Evolutionary conservation across 37 sponge, comb jelly and placozoan genomes (phyloP), one percentile per base, ranked within the genome.

Genomic region (Beroe forskalii): DNA sequence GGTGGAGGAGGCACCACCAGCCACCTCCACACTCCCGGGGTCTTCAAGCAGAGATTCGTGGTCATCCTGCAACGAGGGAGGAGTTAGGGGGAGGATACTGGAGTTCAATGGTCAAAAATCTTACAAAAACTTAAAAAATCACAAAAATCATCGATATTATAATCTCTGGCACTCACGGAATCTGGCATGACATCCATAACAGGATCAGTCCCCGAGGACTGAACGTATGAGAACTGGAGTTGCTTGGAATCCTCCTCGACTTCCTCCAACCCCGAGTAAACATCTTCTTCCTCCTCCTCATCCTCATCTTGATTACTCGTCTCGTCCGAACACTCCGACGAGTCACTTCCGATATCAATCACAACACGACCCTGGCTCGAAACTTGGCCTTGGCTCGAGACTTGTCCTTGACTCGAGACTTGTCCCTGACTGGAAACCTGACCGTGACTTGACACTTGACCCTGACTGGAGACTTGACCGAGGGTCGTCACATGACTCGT

Each of bases 211-310:
- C 55, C 86, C 22, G 86, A 80, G 35, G 31, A 30, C 40, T 80
- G 86, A 2, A 80, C 86, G 55, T 38, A 80, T 12, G 86, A 80
- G 55, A 80, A 80, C 35, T 80, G 86, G 35, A 80, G 86, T 24
- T 80, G 86, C 42, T 43, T 44, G 25, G 44, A 41, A 17, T 80
- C 86, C 30, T 80, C 86, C 86, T 80, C 86, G 1, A 44, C 43
- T 23, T 80, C 86, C 55, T 80, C 86, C 30, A 44, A 3, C n/a
- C 86, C 86, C 28, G 44, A 41, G 24, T 80, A 41, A 24, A 44
- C 86, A 42, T 80, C 86, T 23, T 80, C 86, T n/a, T 80, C 86
- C 35, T 80, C 86, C 14, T 80, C 86, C 37, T 64, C 66, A 8
- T 64, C 66, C 17, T 64, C 66, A 4, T 64, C 66, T 4, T 27